phyloP scores from a whole-genome alignment of 2,888 invertebrate genomes.

The Chalcis sispes region DNA sequence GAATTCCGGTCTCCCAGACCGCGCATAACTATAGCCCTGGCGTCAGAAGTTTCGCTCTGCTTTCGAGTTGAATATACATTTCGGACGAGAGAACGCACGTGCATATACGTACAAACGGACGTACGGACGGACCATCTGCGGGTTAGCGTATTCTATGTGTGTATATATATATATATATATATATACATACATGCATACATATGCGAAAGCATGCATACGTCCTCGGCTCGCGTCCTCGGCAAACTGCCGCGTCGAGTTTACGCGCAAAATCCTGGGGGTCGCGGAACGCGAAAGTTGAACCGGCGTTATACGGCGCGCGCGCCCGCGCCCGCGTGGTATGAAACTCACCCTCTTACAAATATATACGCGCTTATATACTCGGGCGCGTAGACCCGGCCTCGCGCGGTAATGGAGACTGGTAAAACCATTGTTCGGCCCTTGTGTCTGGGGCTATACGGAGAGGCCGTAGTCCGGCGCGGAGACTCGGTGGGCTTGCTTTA shows the following conservation, averaged over 20 bases:
- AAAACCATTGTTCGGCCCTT: slow-evolving; percentile 44
- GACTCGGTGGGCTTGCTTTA: slow-evolving; percentile 23
- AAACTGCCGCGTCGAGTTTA: slow-evolving; percentile 58
- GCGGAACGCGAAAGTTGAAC: slow-evolving; percentile 11
- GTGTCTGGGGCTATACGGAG: no score
- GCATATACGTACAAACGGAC: slow-evolving; percentile 51
- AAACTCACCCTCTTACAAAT: not conserved
- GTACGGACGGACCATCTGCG: slow-evolving; percentile 58
- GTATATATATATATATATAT: no score
- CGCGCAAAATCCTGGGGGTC: slow-evolving; percentile 57
- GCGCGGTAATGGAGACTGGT: slow-evolving; percentile 37
- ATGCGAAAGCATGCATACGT: no score
- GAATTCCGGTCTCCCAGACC: not conserved
- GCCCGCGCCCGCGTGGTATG: no score
- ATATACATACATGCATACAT: no score
- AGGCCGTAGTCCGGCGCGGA: no score
- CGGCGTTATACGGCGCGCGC: no score
- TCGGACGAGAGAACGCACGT: slow-evolving; percentile 17
- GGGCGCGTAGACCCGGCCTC: not conserved
- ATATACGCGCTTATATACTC: not conserved
- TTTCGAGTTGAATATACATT: slow-evolving; percentile 46
- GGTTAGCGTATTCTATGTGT: slow-evolving; percentile 52
- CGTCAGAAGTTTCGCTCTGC: slow-evolving; percentile 55
- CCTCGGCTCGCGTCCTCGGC: no score
- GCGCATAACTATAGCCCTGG: slow-evolving; percentile 28